phyloP scores from a whole-genome alignment of 2,888 invertebrate species.

The Villa cingulata region DNA sequence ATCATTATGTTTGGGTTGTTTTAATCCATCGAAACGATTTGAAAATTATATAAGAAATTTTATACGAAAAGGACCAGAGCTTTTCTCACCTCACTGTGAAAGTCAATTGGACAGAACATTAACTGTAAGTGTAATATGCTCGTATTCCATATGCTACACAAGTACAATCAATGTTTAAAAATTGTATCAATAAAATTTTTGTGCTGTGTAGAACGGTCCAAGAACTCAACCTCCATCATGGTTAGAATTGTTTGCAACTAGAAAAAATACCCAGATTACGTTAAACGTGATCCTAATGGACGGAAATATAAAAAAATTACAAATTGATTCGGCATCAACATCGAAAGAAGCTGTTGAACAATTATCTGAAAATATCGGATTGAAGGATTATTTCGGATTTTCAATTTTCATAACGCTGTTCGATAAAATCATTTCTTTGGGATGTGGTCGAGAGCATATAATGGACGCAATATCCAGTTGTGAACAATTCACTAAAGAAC shows the following conservation, averaged over 20 bases:
- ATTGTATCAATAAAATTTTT: background rate
- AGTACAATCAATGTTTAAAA: background rate
- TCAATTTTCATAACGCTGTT: constrained; percentile 80
- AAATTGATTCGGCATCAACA: constrained; percentile 86
- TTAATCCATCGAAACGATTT: constrained; percentile 74
- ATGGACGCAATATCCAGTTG: constrained; percentile 95
- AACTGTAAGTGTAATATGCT: constrained; percentile 34
- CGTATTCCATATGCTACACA: background rate
- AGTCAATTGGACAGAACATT: constrained; percentile 69
- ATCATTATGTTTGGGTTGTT: constrained; percentile 84
- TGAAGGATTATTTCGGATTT: constrained; percentile 79
- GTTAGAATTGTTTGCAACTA: constrained; percentile 72
- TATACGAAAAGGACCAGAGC: constrained; percentile 71
- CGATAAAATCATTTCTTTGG: constrained; percentile 79
- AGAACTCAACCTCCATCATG: constrained; percentile 87
- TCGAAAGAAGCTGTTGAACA: constrained; percentile 73
- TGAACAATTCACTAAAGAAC: constrained; percentile 88
- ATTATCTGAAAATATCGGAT: constrained; percentile 58
- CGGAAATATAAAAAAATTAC: constrained; percentile 62
- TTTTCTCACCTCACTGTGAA: constrained; percentile 82
- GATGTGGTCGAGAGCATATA: constrained; percentile 79
- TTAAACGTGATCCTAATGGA: constrained; percentile 82
- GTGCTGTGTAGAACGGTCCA: constrained; percentile 52
- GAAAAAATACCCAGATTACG: constrained; percentile 71
- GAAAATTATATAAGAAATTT: constrained; percentile 78